Percentiles rank a stretch among this genome's conserved stretches.
phyloP scores from a whole-genome alignment of 1,140 invertebrate genomes.

The Scaptomyza graminum region DNA sequence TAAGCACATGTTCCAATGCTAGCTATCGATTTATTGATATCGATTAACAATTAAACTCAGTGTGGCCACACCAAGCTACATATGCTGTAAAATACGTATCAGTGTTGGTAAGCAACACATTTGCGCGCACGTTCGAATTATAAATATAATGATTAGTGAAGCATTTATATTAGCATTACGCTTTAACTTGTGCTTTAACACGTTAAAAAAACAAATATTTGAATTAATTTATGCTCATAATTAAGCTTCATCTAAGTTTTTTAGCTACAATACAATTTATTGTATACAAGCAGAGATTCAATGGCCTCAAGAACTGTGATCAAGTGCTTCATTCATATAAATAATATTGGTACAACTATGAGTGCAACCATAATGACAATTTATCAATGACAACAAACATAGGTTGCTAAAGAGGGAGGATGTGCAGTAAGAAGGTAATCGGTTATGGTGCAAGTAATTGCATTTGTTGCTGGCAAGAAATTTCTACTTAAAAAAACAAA shows the following conservation, averaged over 20 bases:
- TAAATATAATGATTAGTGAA: slow-evolving; percentile 40
- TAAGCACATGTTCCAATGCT: slow-evolving; percentile 60
- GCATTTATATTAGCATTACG: not conserved
- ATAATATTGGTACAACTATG: too few species aligned
- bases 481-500: not conserved
- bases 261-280: too few species aligned
- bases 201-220: not conserved
- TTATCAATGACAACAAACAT: slow-evolving; percentile 64
- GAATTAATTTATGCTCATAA: too few species aligned
- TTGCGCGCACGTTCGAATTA: slow-evolving; percentile 11
- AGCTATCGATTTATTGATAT: slow-evolving; percentile 19
- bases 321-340: not conserved
- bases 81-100: not conserved
- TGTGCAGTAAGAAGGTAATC: slow-evolving; percentile 32
- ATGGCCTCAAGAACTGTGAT: too few species aligned
- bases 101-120: not conserved
- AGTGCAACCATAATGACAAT: slow-evolving; percentile 22
- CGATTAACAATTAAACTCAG: not conserved
- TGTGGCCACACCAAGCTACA: slow-evolving; percentile 7
- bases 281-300: too few species aligned
- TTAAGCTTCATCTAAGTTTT: too few species aligned
- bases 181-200: too few species aligned
- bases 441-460: slow-evolving; percentile 73
- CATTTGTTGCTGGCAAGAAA: slow-evolving; percentile 35
- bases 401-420: not conserved